Evolutionary conservation across 2,113 vertebrate species (phyloP).

Genomic region (Platichthys flesus): DNA sequence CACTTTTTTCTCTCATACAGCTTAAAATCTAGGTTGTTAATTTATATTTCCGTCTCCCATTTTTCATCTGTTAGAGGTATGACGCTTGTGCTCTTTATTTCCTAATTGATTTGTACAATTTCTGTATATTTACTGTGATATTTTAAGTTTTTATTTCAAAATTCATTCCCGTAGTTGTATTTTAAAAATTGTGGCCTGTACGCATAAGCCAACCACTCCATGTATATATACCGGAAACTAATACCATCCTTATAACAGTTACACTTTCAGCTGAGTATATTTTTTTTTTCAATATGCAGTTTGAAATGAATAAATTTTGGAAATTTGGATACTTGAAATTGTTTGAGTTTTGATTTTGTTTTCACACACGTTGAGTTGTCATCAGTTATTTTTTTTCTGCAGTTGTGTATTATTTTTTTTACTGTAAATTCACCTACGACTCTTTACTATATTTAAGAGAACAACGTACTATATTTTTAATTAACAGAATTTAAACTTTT

Average conservation of each 20-base stretch:
- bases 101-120: slow-evolving; percentile 99
- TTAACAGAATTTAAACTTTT: not conserved
- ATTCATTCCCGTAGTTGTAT: slow-evolving; percentile 98
- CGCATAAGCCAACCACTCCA: slow-evolving; percentile 94
- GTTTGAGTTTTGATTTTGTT: slow-evolving; percentile 94
- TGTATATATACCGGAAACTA: slow-evolving; percentile 99
- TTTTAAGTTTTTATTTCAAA: slow-evolving; percentile 92
- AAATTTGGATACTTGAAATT: slow-evolving; percentile 99
- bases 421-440: not conserved
- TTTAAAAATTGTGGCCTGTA: slow-evolving; percentile 97
- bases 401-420: slow-evolving; percentile 10
- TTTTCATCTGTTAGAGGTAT: slow-evolving; percentile 92
- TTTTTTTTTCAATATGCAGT: slow-evolving; percentile 99
- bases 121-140: slow-evolving; percentile 99
- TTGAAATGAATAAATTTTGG: slow-evolving; percentile 99
- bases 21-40: slow-evolving; percentile 89
- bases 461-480: not conserved
- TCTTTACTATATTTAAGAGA: slow-evolving; percentile 2
- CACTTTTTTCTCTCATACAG: slow-evolving; percentile 83
- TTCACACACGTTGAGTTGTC: slow-evolving; percentile 40
- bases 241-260: slow-evolving; percentile 99
- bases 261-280: slow-evolving; percentile 99
- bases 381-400: not conserved
- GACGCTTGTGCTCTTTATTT: slow-evolving; percentile 99
- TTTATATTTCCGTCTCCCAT: slow-evolving; percentile 95